Percentiles rank a stretch among this genome's conserved stretches.
Evolutionary conservation across 2,113 vertebrate genomes (phyloP).

Genomic region (Cygnus atratus): DNA sequence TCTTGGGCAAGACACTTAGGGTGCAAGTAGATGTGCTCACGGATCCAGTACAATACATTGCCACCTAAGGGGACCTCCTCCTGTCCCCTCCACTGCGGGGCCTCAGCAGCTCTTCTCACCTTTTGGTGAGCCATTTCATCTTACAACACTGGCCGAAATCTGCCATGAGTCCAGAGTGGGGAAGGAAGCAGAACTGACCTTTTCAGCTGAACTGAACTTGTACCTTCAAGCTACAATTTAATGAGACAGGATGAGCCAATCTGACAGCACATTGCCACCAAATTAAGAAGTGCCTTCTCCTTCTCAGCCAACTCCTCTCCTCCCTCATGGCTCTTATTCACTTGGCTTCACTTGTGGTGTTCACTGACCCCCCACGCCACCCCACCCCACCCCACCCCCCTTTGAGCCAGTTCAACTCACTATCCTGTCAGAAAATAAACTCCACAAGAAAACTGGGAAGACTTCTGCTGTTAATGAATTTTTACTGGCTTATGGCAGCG

Average conservation of each 20-base stretch:
- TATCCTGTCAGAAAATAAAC: neutral
- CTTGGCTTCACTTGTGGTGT: neutral
- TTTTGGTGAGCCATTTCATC: neutral
- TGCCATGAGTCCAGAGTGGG: neutral
- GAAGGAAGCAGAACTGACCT: neutral
- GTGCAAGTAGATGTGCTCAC: neutral
- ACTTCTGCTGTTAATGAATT: neutral
- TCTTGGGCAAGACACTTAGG: neutral
- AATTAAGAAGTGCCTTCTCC: neutral
- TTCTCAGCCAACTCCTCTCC: neutral
- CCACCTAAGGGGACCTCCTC: neutral
- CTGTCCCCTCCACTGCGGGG: neutral
- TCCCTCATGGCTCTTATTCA: neutral
- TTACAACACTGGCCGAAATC: neutral
- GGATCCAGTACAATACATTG: accelerated
- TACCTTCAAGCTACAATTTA: neutral
- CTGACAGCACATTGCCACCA: neutral
- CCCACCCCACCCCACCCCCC: no score
- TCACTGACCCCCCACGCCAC: neutral
- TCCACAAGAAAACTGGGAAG: neutral
- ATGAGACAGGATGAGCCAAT: neutral
- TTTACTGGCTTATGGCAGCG: neutral
- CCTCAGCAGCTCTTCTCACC: neutral
- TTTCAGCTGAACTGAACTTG: neutral
- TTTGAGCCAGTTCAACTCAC: neutral